These are phyloP conservation scores for Dreissena rostriformis DNA, from an alignment of 1,140 invertebrate genomes.

Conservation along the genomic window DNA sequence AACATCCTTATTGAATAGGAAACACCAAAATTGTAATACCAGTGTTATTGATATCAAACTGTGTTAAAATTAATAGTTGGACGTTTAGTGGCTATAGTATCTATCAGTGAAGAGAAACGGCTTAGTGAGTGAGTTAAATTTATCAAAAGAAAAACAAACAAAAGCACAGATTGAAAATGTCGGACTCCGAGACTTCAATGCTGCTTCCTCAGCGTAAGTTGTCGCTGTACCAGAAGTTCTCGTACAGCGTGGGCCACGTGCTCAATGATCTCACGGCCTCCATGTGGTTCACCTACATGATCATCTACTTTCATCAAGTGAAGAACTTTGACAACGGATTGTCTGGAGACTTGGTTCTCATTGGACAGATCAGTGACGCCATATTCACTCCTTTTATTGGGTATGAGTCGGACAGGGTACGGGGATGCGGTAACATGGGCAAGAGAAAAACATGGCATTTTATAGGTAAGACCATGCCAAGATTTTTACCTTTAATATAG, in stretches of 20 bases:
- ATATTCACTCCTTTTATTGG: slow-evolving; percentile 95
- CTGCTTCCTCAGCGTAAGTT: neutral
- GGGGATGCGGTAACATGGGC: slow-evolving; percentile 88
- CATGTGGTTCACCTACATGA: slow-evolving; percentile 98
- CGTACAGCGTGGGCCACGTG: slow-evolving; percentile 92
- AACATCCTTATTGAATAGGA: no score
- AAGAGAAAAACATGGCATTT: slow-evolving; percentile 96
- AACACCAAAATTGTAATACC: no score
- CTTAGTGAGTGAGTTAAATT: no score
- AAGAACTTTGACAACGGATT: slow-evolving; percentile 87
- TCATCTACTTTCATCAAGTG: slow-evolving; percentile 95
- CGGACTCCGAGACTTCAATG: no score
- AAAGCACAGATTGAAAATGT: no score
- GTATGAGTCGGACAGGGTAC: slow-evolving; percentile 90
- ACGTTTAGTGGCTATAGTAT: no score
- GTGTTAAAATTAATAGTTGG: no score
- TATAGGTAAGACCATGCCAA: slow-evolving; percentile 85
- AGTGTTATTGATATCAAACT: no score
- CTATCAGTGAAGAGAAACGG: no score
- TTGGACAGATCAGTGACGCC: slow-evolving; percentile 89
- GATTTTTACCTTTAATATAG: no score
- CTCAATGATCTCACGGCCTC: slow-evolving; percentile 97
- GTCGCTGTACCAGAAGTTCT: slow-evolving; percentile 75
- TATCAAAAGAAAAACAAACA: no score
- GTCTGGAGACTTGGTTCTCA: slow-evolving; percentile 85